phyloP scores from a whole-genome alignment of 2,888 invertebrate species.

The Euzetes globulus region DNA sequence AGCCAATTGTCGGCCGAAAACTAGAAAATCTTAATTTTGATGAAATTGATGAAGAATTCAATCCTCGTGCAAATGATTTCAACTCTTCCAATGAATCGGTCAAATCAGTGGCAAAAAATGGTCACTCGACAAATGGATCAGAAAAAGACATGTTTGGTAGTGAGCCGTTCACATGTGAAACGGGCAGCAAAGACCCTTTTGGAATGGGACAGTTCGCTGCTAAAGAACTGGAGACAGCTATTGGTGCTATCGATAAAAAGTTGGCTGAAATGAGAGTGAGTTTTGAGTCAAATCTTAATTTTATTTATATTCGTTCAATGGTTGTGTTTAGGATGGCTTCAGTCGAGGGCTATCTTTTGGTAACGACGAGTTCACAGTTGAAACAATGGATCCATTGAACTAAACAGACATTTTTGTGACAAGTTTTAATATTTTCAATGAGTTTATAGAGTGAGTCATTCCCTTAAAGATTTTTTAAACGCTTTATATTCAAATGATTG shows the following conservation, averaged over 20 bases:
- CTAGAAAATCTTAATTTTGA: constrained; percentile 60
- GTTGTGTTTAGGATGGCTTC: constrained; percentile 70
- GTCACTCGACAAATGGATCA: background rate
- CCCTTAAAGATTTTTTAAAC: too few relatives aligned
- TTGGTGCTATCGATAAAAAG: constrained; percentile 70
- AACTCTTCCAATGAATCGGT: background rate
- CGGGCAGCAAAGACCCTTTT: constrained; percentile 60
- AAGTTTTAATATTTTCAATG: background rate
- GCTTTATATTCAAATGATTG: too few relatives aligned
- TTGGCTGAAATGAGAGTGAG: constrained; percentile 76
- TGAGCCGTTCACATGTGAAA: constrained; percentile 54
- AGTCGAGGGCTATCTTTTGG: constrained; percentile 77
- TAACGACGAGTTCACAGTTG: constrained; percentile 87
- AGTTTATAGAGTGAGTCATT: too few relatives aligned
- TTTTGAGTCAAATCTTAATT: constrained; percentile 35
- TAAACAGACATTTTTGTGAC: constrained; percentile 49
- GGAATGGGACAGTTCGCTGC: constrained; percentile 68
- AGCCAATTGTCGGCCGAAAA: constrained; percentile 46
- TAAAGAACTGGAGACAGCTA: constrained; percentile 62
- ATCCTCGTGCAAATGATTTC: constrained; percentile 32
- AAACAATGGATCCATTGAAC: constrained; percentile 83
- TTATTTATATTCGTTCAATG: constrained; percentile 7
- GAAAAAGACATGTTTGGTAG: constrained; percentile 69
- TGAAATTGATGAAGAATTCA: constrained; percentile 44
- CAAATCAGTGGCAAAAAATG: background rate